These are phyloP conservation scores for Eurois occulta DNA, from an alignment of 2,888 invertebrate genomes.

Conservation along the genomic window DNA sequence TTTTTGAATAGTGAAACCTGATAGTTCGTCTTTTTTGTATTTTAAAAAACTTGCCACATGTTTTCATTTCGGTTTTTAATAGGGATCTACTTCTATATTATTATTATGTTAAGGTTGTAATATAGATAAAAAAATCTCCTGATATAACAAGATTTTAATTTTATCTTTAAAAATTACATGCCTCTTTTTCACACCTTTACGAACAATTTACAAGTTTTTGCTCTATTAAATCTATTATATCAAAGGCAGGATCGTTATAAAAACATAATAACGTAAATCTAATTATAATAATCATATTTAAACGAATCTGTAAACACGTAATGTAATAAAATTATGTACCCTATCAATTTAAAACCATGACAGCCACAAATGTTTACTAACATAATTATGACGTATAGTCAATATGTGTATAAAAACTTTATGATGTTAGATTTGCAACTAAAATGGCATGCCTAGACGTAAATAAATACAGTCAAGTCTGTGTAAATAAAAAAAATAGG, in stretches of 20 bases:
- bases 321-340: background rate
- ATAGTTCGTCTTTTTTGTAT: slow-evolving; percentile 77
- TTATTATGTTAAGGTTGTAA: background rate
- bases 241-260: background rate
- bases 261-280: slow-evolving; percentile 15
- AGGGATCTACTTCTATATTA: background rate
- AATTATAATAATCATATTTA: slow-evolving; percentile 14
- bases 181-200: background rate
- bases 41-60: slow-evolving; percentile 71
- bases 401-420: slow-evolving; percentile 18
- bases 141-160: background rate
- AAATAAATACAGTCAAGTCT: slow-evolving; percentile 20
- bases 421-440: background rate
- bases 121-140: background rate
- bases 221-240: slow-evolving; percentile 44
- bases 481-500: slow-evolving; percentile 17
- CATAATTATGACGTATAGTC: background rate
- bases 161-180: background rate
- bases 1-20: slow-evolving; percentile 77
- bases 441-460: slow-evolving; percentile 10
- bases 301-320: background rate
- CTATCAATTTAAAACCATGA: slow-evolving; percentile 38
- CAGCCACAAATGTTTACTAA: slow-evolving; percentile 15
- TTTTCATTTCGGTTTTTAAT: slow-evolving; percentile 46
- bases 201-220: slow-evolving; percentile 24